A percentile compares a stretch with the other conserved stretches of the same genome.
Evolutionary conservation across 2,797 vertebrate species (phyloP).

Genomic region (Arnoldichthys spilopterus): DNA sequence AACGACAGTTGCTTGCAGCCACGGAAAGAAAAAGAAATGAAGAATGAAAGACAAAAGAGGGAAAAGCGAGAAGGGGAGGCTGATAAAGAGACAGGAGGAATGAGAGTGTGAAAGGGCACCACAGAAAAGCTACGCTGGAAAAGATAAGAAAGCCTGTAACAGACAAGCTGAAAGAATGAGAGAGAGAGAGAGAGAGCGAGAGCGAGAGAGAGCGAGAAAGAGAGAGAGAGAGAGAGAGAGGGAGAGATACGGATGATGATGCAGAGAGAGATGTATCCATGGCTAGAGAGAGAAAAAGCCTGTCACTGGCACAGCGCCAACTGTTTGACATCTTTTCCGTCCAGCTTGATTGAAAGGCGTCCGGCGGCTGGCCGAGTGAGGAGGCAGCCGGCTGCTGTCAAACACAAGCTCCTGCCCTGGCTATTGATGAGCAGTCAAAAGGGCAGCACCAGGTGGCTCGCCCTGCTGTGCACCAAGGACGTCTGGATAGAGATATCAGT

Average conservation of each 20-base stretch:
- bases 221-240: constrained; percentile 33
- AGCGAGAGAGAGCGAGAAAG: constrained; percentile 38
- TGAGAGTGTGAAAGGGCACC: constrained; percentile 16
- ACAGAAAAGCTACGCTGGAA: neutral
- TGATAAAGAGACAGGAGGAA: constrained; percentile 27
- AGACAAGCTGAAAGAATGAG: constrained; percentile 56
- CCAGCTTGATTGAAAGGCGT: constrained; percentile 63
- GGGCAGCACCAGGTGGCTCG: constrained; percentile 11
- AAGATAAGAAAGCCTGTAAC: constrained; percentile 31
- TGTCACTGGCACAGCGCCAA: constrained; percentile 59
- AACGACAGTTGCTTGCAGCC: neutral
- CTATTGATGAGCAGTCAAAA: constrained; percentile 55
- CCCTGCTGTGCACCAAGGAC: neutral
- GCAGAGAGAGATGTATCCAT: neutral
- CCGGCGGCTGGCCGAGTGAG: constrained; percentile 56
- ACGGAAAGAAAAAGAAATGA: constrained; percentile 24
- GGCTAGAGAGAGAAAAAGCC: constrained; percentile 49
- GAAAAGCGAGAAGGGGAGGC: neutral
- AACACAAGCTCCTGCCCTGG: constrained; percentile 41
- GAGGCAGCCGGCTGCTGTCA: constrained; percentile 45
- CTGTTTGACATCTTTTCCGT: constrained; percentile 62
- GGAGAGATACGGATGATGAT: constrained; percentile 42
- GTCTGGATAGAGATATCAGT: constrained; percentile 15
- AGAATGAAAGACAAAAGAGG: constrained; percentile 44
- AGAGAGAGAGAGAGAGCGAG: constrained; percentile 55